Evolutionary conservation across 1,140 invertebrate genomes (phyloP).

Genomic region (Hydropsyche tenuis): DNA sequence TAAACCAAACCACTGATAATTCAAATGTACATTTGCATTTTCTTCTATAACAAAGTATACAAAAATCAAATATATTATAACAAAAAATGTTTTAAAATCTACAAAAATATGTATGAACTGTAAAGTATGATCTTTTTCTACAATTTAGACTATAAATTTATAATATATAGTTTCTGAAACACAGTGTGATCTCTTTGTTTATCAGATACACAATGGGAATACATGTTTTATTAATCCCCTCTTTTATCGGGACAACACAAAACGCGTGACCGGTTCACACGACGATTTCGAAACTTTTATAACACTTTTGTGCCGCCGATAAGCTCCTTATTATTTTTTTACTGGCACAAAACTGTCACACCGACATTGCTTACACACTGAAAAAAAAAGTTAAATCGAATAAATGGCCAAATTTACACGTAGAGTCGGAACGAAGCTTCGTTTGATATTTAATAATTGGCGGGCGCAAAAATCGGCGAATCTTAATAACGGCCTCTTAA

Average conservation of each 20-base stretch:
- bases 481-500: conserved; percentile 50
- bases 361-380: background rate
- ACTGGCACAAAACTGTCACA: background rate
- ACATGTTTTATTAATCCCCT: conserved; percentile 51
- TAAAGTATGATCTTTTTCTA: too few relatives aligned
- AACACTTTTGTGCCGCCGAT: conserved; percentile 35
- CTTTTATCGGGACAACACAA: conserved; percentile 45
- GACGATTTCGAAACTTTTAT: conserved; percentile 48
- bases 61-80: too few relatives aligned
- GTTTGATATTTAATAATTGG: conserved; percentile 9
- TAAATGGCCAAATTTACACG: background rate
- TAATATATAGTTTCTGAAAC: background rate
- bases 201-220: conserved; percentile 50
- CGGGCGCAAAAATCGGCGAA: conserved; percentile 22
- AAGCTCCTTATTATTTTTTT: conserved; percentile 49
- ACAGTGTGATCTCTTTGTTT: conserved; percentile 41
- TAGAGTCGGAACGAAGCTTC: background rate
- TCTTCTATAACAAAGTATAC: too few relatives aligned
- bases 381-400: conserved; percentile 15
- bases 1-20: too few relatives aligned
- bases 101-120: too few relatives aligned
- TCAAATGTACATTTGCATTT: too few relatives aligned
- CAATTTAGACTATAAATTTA: too few relatives aligned
- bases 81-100: too few relatives aligned
- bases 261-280: conserved; percentile 50